Conservation (phyloP, 2,113 vertebrate species). For the Montifringilla adamsi region DNA sequence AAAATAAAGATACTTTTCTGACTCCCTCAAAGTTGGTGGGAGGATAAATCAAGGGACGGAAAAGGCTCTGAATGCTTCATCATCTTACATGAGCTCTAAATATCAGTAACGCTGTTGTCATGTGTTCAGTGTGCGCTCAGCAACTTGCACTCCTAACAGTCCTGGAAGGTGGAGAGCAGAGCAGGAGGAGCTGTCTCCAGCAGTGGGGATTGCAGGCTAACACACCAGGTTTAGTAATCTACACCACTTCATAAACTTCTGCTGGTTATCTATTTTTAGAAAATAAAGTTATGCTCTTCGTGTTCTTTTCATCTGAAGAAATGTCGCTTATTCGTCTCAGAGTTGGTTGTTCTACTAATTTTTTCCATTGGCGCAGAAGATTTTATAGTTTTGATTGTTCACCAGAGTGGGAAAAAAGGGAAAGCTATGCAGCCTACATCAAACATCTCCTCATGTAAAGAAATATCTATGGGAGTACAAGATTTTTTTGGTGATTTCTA, state of each 20-base stretch:
- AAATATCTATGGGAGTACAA: not conserved
- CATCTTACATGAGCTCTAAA: not conserved
- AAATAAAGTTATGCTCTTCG: not conserved
- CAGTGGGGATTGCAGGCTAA: not conserved
- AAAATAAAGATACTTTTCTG: not conserved
- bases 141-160: not conserved
- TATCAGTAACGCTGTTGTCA: accelerated
- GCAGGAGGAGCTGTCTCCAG: not conserved
- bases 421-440: not conserved
- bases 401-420: not conserved
- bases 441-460: not conserved
- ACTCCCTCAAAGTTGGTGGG: not conserved
- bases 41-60: not conserved
- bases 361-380: not conserved
- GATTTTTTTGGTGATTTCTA: not conserved
- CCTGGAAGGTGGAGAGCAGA: not conserved
- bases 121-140: not conserved
- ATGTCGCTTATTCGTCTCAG: not conserved
- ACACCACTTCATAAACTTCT: not conserved
- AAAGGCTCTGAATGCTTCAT: not conserved
- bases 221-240: not conserved
- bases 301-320: not conserved
- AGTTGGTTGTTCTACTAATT: not conserved
- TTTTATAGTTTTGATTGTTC: not conserved
- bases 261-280: not conserved